A percentile compares a stretch with the other conserved stretches of the same genome.
Conservation (phyloP, 2,888 invertebrate genomes). For the Brachyptera putata region DNA sequence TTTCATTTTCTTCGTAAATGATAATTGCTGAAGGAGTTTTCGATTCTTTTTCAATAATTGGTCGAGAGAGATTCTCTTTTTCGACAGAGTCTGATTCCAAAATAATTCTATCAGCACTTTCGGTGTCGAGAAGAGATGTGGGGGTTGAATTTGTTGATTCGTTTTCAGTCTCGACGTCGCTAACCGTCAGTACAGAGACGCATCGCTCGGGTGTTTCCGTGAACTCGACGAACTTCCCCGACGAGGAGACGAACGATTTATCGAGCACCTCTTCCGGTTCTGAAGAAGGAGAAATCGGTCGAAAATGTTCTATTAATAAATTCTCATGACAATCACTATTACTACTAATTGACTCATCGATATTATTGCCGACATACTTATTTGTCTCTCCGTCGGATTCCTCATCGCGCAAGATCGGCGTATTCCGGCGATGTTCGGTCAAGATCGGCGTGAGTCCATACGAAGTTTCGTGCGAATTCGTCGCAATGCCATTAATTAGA, state of each 20-base stretch:
- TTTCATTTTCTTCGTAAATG: no score
- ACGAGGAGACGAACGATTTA: no score
- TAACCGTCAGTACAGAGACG: neutral
- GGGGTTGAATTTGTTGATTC: neutral
- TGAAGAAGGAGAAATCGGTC: constrained; percentile 16
- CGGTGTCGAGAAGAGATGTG: neutral
- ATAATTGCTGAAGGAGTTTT: no score
- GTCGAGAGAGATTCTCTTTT: no score
- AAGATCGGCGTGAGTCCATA: constrained; percentile 18
- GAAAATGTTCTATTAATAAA: constrained; percentile 7
- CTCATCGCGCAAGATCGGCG: constrained; percentile 16
- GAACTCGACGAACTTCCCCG: neutral
- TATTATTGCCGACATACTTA: constrained; percentile 9
- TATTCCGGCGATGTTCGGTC: constrained; percentile 18
- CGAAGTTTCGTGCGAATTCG: neutral
- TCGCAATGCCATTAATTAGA: neutral
- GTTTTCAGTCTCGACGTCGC: neutral
- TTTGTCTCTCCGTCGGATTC: neutral
- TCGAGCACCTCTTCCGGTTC: no score
- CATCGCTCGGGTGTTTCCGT: neutral
- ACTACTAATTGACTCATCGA: neutral
- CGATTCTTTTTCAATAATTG: no score
- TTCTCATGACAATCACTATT: neutral
- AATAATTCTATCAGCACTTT: neutral
- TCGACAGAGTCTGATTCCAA: neutral